Percentiles rank a stretch among this genome's conserved stretches.
Evolutionary conservation across 2,113 vertebrate genomes (phyloP).

Genomic region (Anolis sagrei): DNA sequence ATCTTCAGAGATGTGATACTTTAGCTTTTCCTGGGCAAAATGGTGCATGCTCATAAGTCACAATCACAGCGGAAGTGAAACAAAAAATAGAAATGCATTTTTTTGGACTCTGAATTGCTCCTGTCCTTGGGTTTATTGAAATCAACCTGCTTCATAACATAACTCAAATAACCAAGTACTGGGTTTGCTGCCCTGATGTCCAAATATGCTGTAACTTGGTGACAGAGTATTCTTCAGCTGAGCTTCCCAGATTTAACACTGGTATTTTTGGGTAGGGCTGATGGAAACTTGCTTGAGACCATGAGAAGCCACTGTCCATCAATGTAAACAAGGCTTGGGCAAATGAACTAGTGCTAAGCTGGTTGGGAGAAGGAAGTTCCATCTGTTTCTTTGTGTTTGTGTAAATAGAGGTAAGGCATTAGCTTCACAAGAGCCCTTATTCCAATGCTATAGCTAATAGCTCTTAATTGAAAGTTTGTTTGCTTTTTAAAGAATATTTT

Average conservation of each 20-base stretch:
- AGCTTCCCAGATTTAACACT: no score
- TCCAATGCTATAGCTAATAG: neutral
- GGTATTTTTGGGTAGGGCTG: no score
- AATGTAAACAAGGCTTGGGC: no score
- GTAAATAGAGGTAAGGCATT: neutral
- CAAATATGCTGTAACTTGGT: neutral
- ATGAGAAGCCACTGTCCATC: no score
- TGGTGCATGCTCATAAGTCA: no score
- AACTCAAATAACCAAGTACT: neutral
- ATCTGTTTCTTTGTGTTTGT: neutral
- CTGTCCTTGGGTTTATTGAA: neutral
- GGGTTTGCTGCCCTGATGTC: neutral
- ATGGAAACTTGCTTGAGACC: no score
- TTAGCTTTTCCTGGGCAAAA: neutral
- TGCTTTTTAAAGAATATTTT: neutral
- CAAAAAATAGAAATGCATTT: neutral
- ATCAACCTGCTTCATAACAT: no score
- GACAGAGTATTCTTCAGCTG: no score
- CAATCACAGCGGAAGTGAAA: neutral
- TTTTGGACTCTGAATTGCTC: neutral
- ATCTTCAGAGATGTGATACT: neutral
- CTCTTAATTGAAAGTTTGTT: neutral
- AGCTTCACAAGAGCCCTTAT: neutral
- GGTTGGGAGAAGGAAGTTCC: no score
- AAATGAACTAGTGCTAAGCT: no score